Conservation (phyloP, 2,797 vertebrate genomes). For the Uromys caudimaculatus region DNA sequence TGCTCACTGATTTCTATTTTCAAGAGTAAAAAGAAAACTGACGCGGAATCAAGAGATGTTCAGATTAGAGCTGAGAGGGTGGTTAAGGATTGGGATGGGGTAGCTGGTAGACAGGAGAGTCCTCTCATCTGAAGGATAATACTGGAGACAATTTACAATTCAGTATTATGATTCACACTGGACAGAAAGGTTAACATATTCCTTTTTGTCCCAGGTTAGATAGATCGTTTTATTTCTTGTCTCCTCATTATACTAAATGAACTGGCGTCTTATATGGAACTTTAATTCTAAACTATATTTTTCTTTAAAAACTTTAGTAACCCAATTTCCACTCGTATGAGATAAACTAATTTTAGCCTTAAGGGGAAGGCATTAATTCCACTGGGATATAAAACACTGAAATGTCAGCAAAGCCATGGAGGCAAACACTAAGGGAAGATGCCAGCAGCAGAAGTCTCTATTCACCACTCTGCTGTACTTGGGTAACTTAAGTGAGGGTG, state of each 20-base stretch:
- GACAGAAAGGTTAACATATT: background rate
- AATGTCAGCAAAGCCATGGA: background rate
- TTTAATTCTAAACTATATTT: slow-evolving; percentile 51
- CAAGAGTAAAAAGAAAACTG: background rate
- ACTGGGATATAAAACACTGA: slow-evolving; percentile 15
- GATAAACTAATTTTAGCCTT: slow-evolving; percentile 5
- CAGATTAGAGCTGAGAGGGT: background rate
- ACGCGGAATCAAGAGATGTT: background rate
- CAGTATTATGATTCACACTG: background rate
- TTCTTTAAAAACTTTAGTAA: slow-evolving; percentile 26
- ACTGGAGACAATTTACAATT: background rate
- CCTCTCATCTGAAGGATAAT: background rate
- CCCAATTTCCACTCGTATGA: background rate
- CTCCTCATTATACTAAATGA: background rate
- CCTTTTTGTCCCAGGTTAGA: background rate
- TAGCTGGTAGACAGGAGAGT: background rate
- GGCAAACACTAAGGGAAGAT: slow-evolving; percentile 11
- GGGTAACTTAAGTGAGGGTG: background rate
- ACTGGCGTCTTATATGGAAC: background rate
- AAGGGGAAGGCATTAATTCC: slow-evolving; percentile 23
- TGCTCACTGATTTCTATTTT: background rate
- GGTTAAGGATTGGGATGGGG: background rate
- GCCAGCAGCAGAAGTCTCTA: background rate
- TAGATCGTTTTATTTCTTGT: background rate
- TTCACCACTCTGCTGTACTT: background rate